A percentile compares a stretch with the other conserved stretches of the same genome.
Conservation (phyloP, 1,140 invertebrate genomes). For the Leptinotarsa defecta region DNA sequence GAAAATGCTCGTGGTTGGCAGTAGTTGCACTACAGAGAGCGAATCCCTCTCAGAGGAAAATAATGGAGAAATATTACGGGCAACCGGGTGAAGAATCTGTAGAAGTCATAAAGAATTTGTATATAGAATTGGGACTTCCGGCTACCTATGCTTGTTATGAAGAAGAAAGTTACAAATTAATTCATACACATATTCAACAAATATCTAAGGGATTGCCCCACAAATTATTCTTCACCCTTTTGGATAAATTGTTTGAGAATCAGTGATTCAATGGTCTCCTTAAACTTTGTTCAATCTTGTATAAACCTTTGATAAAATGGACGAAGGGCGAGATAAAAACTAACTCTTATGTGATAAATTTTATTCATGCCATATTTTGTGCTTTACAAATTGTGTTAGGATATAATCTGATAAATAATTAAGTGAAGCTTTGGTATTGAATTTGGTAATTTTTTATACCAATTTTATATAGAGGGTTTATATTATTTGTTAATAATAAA, state of each 20-base stretch:
- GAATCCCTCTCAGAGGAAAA: conserved; percentile 71
- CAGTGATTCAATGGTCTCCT: conserved; percentile 50
- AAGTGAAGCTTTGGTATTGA: neutral
- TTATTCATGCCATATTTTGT: neutral
- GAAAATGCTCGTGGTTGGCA: conserved; percentile 95
- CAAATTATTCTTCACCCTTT: conserved; percentile 79
- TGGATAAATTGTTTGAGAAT: conserved; percentile 75
- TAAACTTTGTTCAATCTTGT: too few relatives aligned
- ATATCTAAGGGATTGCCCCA: conserved; percentile 80
- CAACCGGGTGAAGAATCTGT: conserved; percentile 69
- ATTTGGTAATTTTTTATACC: conserved; percentile 3
- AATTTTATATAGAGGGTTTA: conserved; percentile 1
- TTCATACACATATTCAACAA: conserved; percentile 83
- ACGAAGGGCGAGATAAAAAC: too few relatives aligned
- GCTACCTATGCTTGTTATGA: conserved; percentile 82
- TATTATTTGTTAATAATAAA: conserved; percentile 7
- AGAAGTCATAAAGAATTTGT: conserved; percentile 75
- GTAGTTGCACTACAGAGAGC: conserved; percentile 89
- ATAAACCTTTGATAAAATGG: too few relatives aligned
- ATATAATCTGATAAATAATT: neutral
- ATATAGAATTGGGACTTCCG: conserved; percentile 77
- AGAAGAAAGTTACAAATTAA: conserved; percentile 81
- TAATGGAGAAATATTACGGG: conserved; percentile 86
- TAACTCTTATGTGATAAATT: neutral
- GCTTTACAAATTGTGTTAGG: neutral